phyloP scores from a whole-genome alignment of 2,113 vertebrate genomes.

The Sinocyclocheilus anophthalmus region DNA sequence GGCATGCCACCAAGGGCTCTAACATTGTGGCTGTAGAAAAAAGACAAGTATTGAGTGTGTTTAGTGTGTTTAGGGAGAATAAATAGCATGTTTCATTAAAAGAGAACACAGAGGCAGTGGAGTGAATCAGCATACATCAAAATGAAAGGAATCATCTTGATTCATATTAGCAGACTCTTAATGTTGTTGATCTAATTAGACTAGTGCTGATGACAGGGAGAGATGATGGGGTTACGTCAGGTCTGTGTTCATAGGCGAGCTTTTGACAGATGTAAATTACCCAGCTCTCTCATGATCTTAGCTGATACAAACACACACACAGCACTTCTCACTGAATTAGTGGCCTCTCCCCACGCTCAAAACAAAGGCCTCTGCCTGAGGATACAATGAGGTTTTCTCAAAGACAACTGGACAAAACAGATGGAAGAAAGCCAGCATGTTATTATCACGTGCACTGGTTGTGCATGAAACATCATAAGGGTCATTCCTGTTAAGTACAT shows the following conservation, averaged over 20 bases:
- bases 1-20: no score
- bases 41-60: no score
- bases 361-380: constrained; percentile 19
- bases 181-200: constrained; percentile 55
- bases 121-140: constrained; percentile 51
- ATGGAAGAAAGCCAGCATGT: constrained; percentile 18
- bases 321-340: constrained; percentile 41
- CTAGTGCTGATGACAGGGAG: constrained; percentile 37
- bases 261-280: constrained; percentile 53
- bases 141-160: constrained; percentile 42
- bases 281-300: constrained; percentile 18
- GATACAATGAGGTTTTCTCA: constrained; percentile 19
- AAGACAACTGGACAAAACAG: constrained; percentile 21
- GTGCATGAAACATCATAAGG: not conserved
- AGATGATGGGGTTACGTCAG: constrained; percentile 44
- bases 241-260: constrained; percentile 36
- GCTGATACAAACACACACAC: constrained; percentile 19
- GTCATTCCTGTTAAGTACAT: not conserved
- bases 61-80: not conserved
- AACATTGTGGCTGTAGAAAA: no score
- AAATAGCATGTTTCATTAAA: constrained; percentile 51
- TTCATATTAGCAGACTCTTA: constrained; percentile 50
- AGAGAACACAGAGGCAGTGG: constrained; percentile 7
- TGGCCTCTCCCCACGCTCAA: not conserved
- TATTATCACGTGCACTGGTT: not conserved